Evolutionary conservation across 2,113 vertebrate species (phyloP).

Genomic region (Esox niger): DNA sequence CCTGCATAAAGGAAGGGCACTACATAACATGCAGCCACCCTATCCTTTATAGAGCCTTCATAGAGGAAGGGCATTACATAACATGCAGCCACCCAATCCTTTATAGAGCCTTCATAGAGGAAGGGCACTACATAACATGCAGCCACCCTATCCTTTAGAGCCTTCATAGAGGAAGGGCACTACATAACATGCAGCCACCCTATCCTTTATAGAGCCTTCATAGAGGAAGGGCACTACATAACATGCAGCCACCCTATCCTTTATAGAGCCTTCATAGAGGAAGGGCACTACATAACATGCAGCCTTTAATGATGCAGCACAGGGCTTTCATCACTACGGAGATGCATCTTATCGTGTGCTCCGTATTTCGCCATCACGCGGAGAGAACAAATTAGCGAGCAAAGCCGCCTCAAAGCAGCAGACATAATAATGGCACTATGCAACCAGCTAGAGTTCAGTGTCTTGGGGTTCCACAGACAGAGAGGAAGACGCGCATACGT

Average conservation of each 20-base stretch:
- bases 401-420: slow-evolving; percentile 30
- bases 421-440: slow-evolving; percentile 42
- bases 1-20: slow-evolving; percentile 8
- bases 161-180: slow-evolving; percentile 8
- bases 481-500: slow-evolving; percentile 47
- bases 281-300: neutral
- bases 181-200: neutral
- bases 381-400: slow-evolving; percentile 58
- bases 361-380: slow-evolving; percentile 58
- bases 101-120: slow-evolving; percentile 7
- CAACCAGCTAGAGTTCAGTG: slow-evolving; percentile 41
- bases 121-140: neutral
- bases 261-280: slow-evolving; percentile 1
- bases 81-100: neutral
- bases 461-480: slow-evolving; percentile 25
- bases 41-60: neutral
- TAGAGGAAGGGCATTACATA: slow-evolving; percentile 2
- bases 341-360: slow-evolving; percentile 26
- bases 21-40: neutral
- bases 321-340: no score
- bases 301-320: neutral
- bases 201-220: neutral
- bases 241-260: no score
- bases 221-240: slow-evolving; percentile 3
- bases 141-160: neutral